These are phyloP conservation scores for Osedax frankpressi DNA, from an alignment of 2,888 invertebrate species.

Conservation along the genomic window DNA sequence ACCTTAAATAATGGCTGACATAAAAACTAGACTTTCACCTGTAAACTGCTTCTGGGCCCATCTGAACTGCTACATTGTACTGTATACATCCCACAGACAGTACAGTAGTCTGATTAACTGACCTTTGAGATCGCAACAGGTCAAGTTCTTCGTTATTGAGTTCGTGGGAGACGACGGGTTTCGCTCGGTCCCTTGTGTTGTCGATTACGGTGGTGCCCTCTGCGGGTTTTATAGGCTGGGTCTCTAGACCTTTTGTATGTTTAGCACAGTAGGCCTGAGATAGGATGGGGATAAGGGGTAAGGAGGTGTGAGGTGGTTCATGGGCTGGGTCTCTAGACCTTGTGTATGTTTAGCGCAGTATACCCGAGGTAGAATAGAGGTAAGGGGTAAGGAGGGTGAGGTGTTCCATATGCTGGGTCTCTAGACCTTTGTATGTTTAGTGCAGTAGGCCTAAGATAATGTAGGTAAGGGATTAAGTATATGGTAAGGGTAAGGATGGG, in stretches of 20 bases:
- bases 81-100: no score
- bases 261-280: constrained; percentile 83
- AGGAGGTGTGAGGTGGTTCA: background rate
- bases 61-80: no score
- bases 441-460: constrained; percentile 76
- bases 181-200: background rate
- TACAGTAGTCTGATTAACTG: no score
- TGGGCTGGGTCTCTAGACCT: background rate
- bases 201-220: background rate
- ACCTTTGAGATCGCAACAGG: no score
- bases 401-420: background rate
- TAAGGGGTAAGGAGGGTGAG: background rate
- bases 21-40: no score
- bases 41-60: no score
- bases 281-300: background rate
- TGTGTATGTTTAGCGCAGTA: background rate
- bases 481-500: no score
- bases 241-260: constrained; percentile 57
- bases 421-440: constrained; percentile 66
- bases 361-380: background rate
- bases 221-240: background rate
- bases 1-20: no score
- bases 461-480: no score
- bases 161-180: no score
- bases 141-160: no score